A percentile compares a stretch with the other conserved stretches of the same genome.
phyloP scores from a whole-genome alignment of 2,113 vertebrate species.

The Neolamprologus fasciatus region DNA sequence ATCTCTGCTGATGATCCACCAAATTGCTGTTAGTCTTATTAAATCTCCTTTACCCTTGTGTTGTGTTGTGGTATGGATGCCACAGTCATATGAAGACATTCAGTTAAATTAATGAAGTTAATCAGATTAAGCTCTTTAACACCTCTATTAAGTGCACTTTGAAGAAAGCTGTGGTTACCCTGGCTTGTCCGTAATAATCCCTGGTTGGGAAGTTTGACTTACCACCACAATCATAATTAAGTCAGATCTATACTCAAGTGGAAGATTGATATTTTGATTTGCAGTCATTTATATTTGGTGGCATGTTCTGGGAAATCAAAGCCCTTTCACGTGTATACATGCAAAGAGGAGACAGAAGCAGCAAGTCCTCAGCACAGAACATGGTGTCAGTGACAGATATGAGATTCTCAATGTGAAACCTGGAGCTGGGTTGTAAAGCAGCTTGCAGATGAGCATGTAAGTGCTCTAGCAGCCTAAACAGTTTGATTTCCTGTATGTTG shows the following conservation, averaged over 20 bases:
- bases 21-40: background rate
- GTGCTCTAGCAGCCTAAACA: background rate
- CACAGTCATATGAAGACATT: background rate
- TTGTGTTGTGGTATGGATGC: background rate
- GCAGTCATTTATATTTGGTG: background rate
- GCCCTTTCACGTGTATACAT: background rate
- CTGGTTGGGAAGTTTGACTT: background rate
- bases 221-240: background rate
- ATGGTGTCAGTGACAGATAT: background rate
- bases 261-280: background rate
- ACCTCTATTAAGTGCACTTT: background rate
- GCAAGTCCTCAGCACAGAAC: background rate
- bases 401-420: background rate
- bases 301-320: background rate
- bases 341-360: background rate
- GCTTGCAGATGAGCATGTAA: background rate
- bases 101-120: background rate
- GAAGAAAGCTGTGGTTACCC: background rate
- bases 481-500: background rate
- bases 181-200: background rate
- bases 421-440: background rate
- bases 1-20: background rate
- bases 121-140: background rate
- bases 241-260: background rate
- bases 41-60: background rate